A percentile compares a stretch with the other conserved stretches of the same genome.
Conservation (phyloP, 2,113 vertebrate species). For the Fulica atra region DNA sequence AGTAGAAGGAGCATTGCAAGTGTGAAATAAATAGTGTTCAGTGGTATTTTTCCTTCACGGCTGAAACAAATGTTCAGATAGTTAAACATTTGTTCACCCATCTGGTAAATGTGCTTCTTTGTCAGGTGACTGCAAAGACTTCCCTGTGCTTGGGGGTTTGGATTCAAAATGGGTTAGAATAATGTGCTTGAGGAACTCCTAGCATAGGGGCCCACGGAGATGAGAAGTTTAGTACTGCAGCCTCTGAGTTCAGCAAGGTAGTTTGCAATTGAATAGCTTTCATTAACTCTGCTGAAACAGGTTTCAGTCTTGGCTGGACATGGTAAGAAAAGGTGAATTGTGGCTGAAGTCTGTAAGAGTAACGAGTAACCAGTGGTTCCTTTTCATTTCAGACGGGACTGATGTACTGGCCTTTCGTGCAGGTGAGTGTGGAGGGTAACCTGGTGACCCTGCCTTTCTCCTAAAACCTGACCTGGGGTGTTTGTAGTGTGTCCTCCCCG, state of each 20-base stretch:
- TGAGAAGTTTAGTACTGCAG: neutral
- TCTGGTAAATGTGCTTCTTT: constrained; percentile 30
- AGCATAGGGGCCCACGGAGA: neutral
- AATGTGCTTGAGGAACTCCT: neutral
- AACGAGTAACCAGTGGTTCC: constrained; percentile 16
- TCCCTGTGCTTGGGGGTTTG: neutral
- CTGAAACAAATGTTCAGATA: constrained; percentile 31
- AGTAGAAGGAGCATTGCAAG: constrained; percentile 21
- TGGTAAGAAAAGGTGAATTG: neutral
- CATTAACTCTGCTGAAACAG: neutral
- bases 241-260: neutral
- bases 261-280: neutral
- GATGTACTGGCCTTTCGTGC: constrained; percentile 91
- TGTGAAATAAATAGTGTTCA: constrained; percentile 47
- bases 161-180: neutral
- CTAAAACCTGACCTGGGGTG: neutral
- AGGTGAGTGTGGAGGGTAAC: constrained; percentile 78
- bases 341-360: neutral
- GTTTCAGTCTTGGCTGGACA: neutral
- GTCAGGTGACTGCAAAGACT: neutral
- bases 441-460: neutral
- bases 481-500: neutral
- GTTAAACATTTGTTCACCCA: constrained; percentile 56
- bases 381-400: constrained; percentile 84
- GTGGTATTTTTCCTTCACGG: constrained; percentile 30